Conservation (phyloP, 2,797 vertebrate species). For the Aulostomus chinensis region DNA sequence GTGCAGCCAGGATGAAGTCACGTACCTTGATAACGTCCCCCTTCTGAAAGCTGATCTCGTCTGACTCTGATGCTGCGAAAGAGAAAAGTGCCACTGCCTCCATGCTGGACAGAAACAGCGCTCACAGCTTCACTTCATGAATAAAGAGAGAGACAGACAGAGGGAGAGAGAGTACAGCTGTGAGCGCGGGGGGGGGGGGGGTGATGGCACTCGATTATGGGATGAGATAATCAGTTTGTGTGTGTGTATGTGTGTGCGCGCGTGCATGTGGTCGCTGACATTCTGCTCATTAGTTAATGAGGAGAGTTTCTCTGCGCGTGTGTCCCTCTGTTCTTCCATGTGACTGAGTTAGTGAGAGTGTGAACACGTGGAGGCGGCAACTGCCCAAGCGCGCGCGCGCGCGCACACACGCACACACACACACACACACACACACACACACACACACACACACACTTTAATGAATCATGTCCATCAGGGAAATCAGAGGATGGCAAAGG, state of each 20-base stretch:
- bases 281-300: conserved; percentile 74
- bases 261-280: conserved; percentile 35
- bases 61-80: conserved; percentile 83
- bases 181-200: conserved; percentile 22
- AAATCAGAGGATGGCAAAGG: conserved; percentile 27
- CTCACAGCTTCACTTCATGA: conserved; percentile 45
- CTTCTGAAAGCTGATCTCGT: conserved; percentile 87
- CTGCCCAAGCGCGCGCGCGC: too few relatives aligned
- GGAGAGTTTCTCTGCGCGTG: conserved; percentile 45
- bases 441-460: too few relatives aligned
- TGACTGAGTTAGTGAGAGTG: conserved; percentile 36
- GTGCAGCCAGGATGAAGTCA: too few relatives aligned
- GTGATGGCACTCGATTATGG: conserved; percentile 13
- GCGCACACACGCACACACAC: too few relatives aligned
- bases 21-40: conserved; percentile 89
- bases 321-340: conserved; percentile 64
- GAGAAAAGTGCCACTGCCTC: conserved; percentile 89
- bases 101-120: conserved; percentile 69
- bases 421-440: too few relatives aligned
- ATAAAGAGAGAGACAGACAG: conserved; percentile 32
- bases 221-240: conserved; percentile 43
- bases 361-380: conserved; percentile 44
- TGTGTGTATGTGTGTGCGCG: conserved; percentile 27
- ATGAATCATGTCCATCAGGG: too few relatives aligned
- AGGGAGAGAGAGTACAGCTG: conserved; percentile 35